Evolutionary conservation across 2,797 vertebrate species (phyloP).

Genomic region (Acanthurus tractus): DNA sequence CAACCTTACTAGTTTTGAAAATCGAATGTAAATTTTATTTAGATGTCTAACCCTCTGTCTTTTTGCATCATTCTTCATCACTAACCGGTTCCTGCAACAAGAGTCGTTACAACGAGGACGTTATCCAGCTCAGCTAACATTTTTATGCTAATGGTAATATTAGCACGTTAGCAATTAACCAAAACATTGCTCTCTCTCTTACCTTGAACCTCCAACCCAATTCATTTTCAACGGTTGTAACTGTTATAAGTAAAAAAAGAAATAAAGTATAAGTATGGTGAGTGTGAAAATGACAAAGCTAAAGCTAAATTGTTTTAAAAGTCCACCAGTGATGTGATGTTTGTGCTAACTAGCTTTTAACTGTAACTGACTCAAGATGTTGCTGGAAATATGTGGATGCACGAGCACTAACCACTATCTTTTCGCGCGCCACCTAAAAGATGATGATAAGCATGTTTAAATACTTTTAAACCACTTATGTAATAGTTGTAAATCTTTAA

Average conservation of each 20-base stretch:
- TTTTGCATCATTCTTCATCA: constrained; percentile 78
- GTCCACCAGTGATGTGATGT: fast-evolving
- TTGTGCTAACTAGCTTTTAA: background rate
- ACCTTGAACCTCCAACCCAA: constrained; percentile 88
- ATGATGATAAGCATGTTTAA: background rate
- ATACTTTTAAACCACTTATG: background rate
- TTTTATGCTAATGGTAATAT: background rate
- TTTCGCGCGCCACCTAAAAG: background rate
- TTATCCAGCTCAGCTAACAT: background rate
- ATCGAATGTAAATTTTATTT: fast-evolving
- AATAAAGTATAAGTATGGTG: background rate
- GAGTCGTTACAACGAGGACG: background rate
- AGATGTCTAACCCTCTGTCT: constrained; percentile 80
- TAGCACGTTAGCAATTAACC: background rate
- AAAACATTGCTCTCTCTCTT: background rate
- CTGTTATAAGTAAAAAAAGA: fast-evolving
- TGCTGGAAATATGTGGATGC: background rate
- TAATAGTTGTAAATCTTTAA: background rate
- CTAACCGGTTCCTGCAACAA: constrained; percentile 76
- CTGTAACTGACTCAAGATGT: background rate
- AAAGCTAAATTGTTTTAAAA: fast-evolving
- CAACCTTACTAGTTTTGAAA: background rate
- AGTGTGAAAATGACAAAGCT: background rate
- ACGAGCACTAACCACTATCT: background rate
- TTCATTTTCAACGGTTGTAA: constrained; percentile 76